Conservation (phyloP, 2,113 vertebrate genomes). For the Hydrochoerus hydrochaeris region DNA sequence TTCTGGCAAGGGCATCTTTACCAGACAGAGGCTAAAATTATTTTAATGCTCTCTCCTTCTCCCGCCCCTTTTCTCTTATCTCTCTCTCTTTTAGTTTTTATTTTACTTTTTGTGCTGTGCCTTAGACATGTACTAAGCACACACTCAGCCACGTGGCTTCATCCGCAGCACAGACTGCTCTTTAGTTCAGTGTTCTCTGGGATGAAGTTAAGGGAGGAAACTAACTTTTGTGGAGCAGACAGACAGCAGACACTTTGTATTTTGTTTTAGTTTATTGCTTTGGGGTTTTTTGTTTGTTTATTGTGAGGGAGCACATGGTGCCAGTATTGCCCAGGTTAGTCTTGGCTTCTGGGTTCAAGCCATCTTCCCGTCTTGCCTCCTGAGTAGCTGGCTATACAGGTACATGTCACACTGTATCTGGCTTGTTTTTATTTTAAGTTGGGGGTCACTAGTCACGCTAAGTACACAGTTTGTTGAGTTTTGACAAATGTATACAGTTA, state of each 20-base stretch:
- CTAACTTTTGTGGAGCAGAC: neutral
- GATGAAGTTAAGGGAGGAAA: conserved; percentile 3
- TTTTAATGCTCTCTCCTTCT: neutral
- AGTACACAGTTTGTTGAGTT: no score
- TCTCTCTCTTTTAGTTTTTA: no score
- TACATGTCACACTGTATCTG: neutral
- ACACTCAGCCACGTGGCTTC: no score
- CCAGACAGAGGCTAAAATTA: neutral
- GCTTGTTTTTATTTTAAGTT: conserved; percentile 39
- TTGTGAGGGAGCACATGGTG: no score
- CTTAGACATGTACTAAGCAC: neutral
- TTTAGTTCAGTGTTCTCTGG: neutral
- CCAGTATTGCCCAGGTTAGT: neutral
- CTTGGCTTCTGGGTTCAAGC: neutral
- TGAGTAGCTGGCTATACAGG: neutral
- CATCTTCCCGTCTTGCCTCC: neutral
- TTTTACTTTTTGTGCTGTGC: no score
- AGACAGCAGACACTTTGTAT: neutral
- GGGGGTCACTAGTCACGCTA: neutral
- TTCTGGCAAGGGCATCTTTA: neutral
- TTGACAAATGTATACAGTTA: neutral
- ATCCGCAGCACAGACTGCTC: neutral
- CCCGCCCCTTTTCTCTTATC: fast-evolving
- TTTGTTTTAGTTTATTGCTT: conserved; percentile 27
- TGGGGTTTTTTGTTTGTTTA: neutral